phyloP scores from a whole-genome alignment of 37 sponge, comb jelly and placozoan species.

The Tethya wilhelma region DNA sequence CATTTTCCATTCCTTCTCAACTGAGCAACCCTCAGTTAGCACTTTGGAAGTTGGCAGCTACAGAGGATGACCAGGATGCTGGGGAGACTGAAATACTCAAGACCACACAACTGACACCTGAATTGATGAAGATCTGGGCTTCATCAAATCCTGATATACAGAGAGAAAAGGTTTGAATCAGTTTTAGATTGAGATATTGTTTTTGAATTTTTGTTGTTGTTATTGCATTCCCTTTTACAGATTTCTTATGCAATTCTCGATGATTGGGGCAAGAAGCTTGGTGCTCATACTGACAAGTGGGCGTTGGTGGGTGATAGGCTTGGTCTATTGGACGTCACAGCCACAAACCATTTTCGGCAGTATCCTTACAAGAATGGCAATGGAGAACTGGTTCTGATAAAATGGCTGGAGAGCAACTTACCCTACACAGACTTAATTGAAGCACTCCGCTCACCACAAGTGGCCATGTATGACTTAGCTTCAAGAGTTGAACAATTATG shows the following conservation, averaged over 20 bases:
- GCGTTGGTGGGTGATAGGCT: conserved; percentile 30
- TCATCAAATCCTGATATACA: conserved; percentile 28
- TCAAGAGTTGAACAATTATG: conserved; percentile 1
- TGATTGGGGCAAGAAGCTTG: conserved; percentile 6
- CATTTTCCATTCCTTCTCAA: conserved; percentile 20
- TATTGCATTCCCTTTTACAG: not conserved
- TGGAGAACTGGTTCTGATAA: conserved; percentile 21
- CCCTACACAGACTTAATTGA: conserved; percentile 23
- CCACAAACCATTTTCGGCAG: conserved; percentile 7
- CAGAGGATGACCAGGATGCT: conserved; percentile 1
- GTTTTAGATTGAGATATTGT: not conserved
- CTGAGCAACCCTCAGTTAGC: not conserved
- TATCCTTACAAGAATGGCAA: conserved; percentile 26
- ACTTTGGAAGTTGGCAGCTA: not conserved
- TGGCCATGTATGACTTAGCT: not conserved
- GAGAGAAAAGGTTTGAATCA: conserved; percentile 1
- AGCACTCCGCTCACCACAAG: not conserved
- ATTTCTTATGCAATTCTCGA: not conserved
- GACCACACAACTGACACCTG: conserved; percentile 12
- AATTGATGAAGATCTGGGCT: conserved; percentile 33
- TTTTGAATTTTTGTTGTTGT: not conserved
- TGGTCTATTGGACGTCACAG: conserved; percentile 23
- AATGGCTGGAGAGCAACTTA: conserved; percentile 50
- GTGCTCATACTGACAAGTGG: conserved; percentile 26
- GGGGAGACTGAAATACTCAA: conserved; percentile 17